A percentile compares a stretch with the other conserved stretches of the same genome.
These are phyloP conservation scores for Brenthis daphne DNA, from an alignment of 2,888 invertebrate species.

Conservation along the genomic window DNA sequence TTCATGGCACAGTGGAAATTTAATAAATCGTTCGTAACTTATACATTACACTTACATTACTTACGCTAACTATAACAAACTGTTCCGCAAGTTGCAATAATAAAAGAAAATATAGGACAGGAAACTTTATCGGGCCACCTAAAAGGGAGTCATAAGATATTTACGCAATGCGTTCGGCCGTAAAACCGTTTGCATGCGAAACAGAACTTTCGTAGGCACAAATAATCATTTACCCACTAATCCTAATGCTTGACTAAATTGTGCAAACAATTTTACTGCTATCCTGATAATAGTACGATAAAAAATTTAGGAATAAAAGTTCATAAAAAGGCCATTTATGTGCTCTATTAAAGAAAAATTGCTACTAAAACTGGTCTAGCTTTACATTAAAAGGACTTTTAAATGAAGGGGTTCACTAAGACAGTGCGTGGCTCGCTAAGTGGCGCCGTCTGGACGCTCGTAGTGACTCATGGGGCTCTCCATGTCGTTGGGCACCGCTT, in stretches of 20 bases:
- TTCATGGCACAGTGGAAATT: neutral
- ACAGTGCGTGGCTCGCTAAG: conserved; percentile 55
- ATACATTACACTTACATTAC: conserved; percentile 18
- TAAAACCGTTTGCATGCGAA: conserved; percentile 60
- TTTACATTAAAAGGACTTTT: conserved; percentile 34
- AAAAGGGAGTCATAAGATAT: conserved; percentile 50
- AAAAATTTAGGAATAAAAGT: conserved; percentile 4
- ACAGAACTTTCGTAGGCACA: conserved; percentile 51
- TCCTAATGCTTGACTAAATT: conserved; percentile 39
- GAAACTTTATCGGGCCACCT: conserved; percentile 37
- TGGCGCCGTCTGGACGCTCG: conserved; percentile 75
- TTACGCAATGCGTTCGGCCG: conserved; percentile 48
- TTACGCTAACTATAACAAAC: conserved; percentile 18
- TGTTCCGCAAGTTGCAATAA: conserved; percentile 42
- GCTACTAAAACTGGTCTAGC: conserved; percentile 12
- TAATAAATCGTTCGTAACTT: conserved; percentile 18
- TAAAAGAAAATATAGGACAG: conserved; percentile 38
- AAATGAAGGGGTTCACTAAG: conserved; percentile 53
- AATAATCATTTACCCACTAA: conserved; percentile 51
- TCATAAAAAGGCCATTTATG: neutral
- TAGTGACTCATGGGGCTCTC: conserved; percentile 75
- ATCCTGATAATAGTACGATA: neutral
- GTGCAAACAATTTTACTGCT: neutral
- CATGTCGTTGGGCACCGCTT: conserved; percentile 62
- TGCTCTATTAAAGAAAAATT: conserved; percentile 7